Percentiles rank a stretch among this genome's conserved stretches.
Conservation (phyloP, 2,797 vertebrate genomes). For the Cheirogaleus major region DNA sequence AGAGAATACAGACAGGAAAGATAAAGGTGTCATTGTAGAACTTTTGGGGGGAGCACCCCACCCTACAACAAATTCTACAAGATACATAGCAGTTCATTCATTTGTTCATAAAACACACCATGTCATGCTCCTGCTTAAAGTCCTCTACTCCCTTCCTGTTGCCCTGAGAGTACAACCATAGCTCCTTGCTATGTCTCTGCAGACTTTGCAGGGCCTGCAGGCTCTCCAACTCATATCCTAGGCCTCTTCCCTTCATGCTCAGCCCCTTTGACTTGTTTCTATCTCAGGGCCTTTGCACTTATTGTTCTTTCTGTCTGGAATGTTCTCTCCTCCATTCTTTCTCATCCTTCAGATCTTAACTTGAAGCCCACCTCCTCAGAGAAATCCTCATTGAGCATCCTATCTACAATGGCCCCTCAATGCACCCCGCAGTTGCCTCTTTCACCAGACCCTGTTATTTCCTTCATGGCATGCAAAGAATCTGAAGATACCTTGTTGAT, state of each 20-base stretch:
- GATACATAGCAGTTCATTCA: background rate
- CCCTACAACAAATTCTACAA: background rate
- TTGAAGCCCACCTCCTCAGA: background rate
- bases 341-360: background rate
- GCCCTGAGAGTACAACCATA: background rate
- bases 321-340: background rate
- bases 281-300: background rate
- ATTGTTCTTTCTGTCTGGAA: background rate
- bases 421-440: background rate
- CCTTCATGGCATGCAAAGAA: background rate
- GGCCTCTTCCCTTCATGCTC: background rate
- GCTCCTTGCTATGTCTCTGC: background rate
- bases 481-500: background rate
- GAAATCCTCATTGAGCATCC: background rate
- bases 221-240: background rate
- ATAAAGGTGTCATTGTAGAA: background rate
- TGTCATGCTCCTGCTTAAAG: background rate
- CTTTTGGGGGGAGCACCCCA: background rate
- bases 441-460: background rate
- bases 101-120: background rate
- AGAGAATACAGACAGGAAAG: background rate
- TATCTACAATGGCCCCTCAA: background rate
- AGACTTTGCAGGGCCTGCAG: background rate
- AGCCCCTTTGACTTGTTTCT: background rate
- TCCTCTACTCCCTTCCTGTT: background rate